Evolutionary conservation across 2,888 invertebrate genomes (phyloP).

Genomic region (Thelaira solivaga): DNA sequence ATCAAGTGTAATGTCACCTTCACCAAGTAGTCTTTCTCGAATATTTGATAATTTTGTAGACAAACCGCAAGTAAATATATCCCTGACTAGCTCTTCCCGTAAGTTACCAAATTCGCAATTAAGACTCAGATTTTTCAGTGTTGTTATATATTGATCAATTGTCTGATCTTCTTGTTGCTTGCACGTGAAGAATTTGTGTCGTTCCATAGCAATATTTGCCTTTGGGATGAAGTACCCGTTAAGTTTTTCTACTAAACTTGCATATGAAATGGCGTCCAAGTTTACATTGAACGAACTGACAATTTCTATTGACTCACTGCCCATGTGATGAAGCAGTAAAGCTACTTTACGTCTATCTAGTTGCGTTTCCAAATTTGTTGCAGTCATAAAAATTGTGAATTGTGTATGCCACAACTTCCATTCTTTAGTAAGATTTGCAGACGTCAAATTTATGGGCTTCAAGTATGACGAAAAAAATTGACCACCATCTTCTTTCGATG

Average conservation of each 20-base stretch:
- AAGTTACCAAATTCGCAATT: slow-evolving; percentile 50
- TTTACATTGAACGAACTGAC: slow-evolving; percentile 40
- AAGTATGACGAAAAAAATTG: too few species aligned
- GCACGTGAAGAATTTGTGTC: slow-evolving; percentile 49
- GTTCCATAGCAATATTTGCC: slow-evolving; percentile 47
- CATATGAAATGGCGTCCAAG: slow-evolving; percentile 22
- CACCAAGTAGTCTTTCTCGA: neutral
- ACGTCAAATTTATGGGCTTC: neutral
- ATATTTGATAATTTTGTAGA: slow-evolving; percentile 1
- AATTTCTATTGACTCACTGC: neutral
- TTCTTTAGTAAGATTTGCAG: slow-evolving; percentile 7
- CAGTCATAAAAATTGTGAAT: slow-evolving; percentile 10
- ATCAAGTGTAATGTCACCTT: neutral
- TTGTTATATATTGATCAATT: slow-evolving; percentile 32
- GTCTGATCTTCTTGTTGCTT: slow-evolving; percentile 28
- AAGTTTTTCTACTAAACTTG: slow-evolving; percentile 9
- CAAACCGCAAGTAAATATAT: slow-evolving; percentile 55
- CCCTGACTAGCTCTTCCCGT: slow-evolving; percentile 7
- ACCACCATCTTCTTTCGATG: neutral
- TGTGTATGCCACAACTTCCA: slow-evolving; percentile 3
- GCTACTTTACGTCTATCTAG: neutral
- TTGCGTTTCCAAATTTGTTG: neutral
- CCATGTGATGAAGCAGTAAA: neutral
- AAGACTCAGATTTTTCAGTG: neutral
- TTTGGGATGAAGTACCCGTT: slow-evolving; percentile 44